phyloP scores from a whole-genome alignment of 2,113 vertebrate species.

The Eptesicus fuscus region DNA sequence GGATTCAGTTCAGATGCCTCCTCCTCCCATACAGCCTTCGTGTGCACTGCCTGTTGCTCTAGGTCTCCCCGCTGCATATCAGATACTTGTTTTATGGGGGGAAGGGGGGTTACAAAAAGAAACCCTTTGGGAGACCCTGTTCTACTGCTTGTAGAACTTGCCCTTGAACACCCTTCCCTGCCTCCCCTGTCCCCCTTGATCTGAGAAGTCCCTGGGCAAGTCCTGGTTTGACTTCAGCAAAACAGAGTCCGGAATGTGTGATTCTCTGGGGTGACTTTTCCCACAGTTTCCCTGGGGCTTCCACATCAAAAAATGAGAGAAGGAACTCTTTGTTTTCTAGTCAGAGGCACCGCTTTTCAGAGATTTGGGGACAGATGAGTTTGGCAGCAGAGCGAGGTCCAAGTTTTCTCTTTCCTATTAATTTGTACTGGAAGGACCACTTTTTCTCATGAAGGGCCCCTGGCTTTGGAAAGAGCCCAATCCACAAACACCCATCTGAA shows the following conservation, averaged over 20 bases:
- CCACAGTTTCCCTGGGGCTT: not conserved
- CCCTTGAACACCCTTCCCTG: not conserved
- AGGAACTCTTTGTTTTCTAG: not conserved
- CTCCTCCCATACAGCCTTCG: not conserved
- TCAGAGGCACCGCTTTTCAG: not conserved
- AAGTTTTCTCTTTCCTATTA: not conserved
- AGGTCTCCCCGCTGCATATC: not conserved
- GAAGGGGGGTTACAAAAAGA: not conserved
- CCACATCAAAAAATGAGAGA: not conserved
- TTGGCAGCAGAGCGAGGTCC: not conserved
- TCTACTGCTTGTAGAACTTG: not conserved
- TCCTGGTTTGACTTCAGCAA: not conserved
- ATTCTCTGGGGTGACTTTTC: conserved; percentile 1
- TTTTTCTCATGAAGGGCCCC: not conserved
- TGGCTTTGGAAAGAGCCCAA: not conserved
- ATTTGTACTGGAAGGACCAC: not conserved
- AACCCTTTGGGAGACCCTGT: not conserved
- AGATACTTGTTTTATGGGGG: not conserved
- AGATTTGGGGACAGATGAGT: not conserved
- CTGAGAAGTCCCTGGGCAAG: not conserved
- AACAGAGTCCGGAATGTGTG: not conserved
- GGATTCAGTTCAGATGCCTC: not conserved
- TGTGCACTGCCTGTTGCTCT: not conserved
- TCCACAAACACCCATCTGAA: not conserved
- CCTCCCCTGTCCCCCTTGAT: not conserved